Evolutionary conservation across 2,797 vertebrate species (phyloP), one percentile per base, ranked within the genome.

Genomic region (Tragelaphus oryx): DNA sequence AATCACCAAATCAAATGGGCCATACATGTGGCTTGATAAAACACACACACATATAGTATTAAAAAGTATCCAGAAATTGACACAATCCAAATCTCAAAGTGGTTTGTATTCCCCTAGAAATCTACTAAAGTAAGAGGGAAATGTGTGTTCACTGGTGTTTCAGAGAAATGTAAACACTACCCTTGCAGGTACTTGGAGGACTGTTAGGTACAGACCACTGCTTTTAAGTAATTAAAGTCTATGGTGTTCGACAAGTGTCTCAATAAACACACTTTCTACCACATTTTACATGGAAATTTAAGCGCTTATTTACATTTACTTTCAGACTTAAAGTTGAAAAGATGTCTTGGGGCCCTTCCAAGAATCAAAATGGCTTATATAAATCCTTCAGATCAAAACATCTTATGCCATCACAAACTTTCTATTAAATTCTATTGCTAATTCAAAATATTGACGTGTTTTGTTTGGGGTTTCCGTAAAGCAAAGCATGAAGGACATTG

Each of bases 331-430:
- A 95, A 89, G 37, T 65, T 87, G 80, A 95, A 89, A 65, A 96
- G 96, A 87, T 96, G 89, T 94, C 90, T 87, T 18, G 2, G 41
- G 89, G 96, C 78, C 87, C 83, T 90, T 90, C 62, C 65, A 79
- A 94, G 95, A 97, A 71, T 93, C 86, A 68, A 89, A 97, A 96
- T 90, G 76, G 76, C 75, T 96, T 96, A 87, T 52, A 76, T 86
- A 96, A 91, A 95, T 90, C 85, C 76, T 95, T 89, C 87, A 57
- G 68, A 80, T 96, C 60, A 90, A 93, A 96, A 95, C 57, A 74
- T 52, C 57, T 84, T 79, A 46, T 44, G 33, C 71, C 62, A 82
- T 86, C 52, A 46, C 81, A 91, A 94, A 94, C 87, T 85, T 94
- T 37, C 91, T 83, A 68, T 81, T 95, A 95, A 81, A 83, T 96